Conservation (phyloP, 2,797 vertebrate genomes). For the Onychomys torridus region DNA sequence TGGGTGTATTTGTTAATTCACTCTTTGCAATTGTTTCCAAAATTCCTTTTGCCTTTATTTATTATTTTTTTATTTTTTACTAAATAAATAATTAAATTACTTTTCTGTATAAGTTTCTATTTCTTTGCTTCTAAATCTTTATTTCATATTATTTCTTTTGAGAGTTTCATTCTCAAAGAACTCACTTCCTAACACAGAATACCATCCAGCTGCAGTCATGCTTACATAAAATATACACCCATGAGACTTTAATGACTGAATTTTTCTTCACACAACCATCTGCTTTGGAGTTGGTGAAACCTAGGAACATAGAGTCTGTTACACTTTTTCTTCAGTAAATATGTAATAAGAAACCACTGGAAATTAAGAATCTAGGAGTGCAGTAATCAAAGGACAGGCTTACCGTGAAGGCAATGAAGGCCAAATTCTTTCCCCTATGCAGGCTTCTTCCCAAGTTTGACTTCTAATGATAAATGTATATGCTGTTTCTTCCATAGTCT, state of each 20-base stretch:
- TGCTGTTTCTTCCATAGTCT: neutral
- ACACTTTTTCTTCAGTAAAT: constrained; percentile 44
- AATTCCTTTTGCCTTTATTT: constrained; percentile 5
- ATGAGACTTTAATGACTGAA: constrained; percentile 40
- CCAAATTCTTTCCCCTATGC: neutral
- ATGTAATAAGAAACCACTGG: constrained; percentile 31
- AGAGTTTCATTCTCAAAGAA: constrained; percentile 34
- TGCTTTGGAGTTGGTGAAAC: constrained; percentile 43
- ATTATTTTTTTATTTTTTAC: too few species aligned
- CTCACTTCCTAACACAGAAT: neutral
- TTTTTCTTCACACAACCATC: constrained; percentile 16
- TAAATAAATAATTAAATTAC: neutral
- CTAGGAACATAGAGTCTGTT: neutral
- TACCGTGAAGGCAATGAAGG: neutral
- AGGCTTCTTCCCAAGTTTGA: neutral
- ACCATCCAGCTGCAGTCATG: constrained; percentile 29
- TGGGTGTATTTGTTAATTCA: constrained; percentile 17
- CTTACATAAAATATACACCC: neutral
- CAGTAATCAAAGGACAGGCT: neutral
- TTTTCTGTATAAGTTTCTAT: neutral
- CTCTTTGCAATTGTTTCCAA: constrained; percentile 9
- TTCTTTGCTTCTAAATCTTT: neutral
- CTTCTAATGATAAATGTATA: constrained; percentile 11
- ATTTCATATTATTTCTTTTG: constrained; percentile 37
- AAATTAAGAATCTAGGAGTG: neutral